phyloP scores from a whole-genome alignment of 2,113 vertebrate species.

The Meriones unguiculatus region DNA sequence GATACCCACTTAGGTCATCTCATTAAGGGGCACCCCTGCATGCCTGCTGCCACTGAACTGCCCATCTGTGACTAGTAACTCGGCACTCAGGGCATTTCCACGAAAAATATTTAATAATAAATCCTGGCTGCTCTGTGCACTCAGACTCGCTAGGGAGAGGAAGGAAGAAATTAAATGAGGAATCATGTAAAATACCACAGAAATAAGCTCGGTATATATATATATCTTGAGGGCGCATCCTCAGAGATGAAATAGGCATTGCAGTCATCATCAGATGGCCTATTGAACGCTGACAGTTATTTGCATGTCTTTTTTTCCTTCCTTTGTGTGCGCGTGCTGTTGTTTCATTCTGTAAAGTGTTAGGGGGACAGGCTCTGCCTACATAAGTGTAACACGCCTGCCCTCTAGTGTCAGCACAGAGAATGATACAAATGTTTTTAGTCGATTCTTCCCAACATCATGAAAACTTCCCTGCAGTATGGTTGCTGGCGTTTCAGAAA shows the following conservation, averaged over 20 bases:
- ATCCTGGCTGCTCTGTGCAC: not conserved
- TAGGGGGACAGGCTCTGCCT: not conserved
- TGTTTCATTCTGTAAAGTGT: not conserved
- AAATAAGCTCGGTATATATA: not conserved
- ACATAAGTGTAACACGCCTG: constrained; percentile 58
- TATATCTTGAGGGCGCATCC: not conserved
- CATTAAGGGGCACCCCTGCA: not conserved
- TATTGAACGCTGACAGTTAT: constrained; percentile 17
- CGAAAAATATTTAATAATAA: not conserved
- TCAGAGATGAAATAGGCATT: not conserved
- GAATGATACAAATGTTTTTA: not conserved
- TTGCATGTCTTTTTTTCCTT: not conserved
- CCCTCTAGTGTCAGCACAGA: constrained; percentile 78
- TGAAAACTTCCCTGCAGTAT: not conserved
- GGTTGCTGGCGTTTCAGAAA: constrained; percentile 3
- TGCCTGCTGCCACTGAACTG: not conserved
- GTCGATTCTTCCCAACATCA: not conserved
- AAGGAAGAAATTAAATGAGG: not conserved
- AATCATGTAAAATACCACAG: not conserved
- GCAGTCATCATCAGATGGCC: not conserved
- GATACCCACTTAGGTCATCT: not conserved
- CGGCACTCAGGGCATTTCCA: not conserved
- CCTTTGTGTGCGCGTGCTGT: not conserved
- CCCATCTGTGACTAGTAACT: not conserved
- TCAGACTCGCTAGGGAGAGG: not conserved